Base-by-base conservation (phyloP, 2,797 vertebrate genomes). In the Macropodus opercularis region DNA sequence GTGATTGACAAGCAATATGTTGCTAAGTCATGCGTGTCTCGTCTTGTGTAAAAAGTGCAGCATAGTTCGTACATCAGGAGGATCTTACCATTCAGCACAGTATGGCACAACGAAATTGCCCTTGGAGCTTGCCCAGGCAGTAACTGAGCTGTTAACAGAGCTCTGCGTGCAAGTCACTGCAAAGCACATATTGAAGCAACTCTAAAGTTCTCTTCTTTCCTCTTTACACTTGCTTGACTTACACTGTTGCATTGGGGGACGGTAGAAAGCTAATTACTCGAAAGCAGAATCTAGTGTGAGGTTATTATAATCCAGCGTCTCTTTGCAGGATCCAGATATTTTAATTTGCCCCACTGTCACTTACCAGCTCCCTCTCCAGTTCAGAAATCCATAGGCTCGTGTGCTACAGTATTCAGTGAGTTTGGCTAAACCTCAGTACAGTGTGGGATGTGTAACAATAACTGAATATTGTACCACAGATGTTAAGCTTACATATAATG, bases 1-100 rank as follows among this genome's bases (percentile, higher is more conserved):
- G 52, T 88, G 85, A 91, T 78, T 85, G 87, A 90, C 82, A 81
- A 77, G 78, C 66, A 84, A 75, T 75, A 77, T 69, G 68, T 80
- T 86, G 75, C 74, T 59, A 56, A 71, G 76, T 72, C 11, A n/a
- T 72, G 71, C 85, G 60, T 76, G 87, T 75, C 80, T 66, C 48
- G 13, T 86, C 87, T 79, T 67, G 87, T 58, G 74, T 72, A 47
- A 69, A 69, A 73, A 79, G 69, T 54, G 75, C 66, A 60, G 62
- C 59, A 61, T 36, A 66, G 79, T 79, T 74, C 85, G 80, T 77
- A 63, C 62, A 85, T 81, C 54, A 75, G 72, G 56, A 76, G 68
- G 29, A 75, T 80, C 80, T 82, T 81, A 80, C 76, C 54, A 77
- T 78, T 79, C 83, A 69, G 56, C 64, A 42, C 57, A 52, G 76